Evolutionary conservation across 1,140 invertebrate genomes (phyloP), one percentile per base, ranked within the genome.

Genomic region (Camponotus vicinus): DNA sequence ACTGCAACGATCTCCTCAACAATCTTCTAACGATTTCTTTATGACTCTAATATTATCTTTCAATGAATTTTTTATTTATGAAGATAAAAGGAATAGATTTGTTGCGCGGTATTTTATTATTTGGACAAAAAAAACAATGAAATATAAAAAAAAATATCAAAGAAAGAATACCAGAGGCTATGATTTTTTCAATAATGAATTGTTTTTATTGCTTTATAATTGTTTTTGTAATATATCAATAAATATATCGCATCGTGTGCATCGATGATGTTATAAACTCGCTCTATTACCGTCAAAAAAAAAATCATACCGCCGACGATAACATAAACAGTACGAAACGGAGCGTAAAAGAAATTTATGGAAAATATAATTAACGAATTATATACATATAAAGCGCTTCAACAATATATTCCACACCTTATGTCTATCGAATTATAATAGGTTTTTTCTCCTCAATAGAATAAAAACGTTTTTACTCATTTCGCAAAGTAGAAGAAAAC

Each of bases 331-430:
- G 9, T 59, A 45, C 18, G 76, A 79, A 76, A 88, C 45, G 45
- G 76, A 27, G 40, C 77, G 85, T 15, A 52, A 59, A 86, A 85
- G 76, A 88, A 89, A 87, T 93, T 91, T 88, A 90, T 89, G 89
- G 86, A 90, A 91, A 91, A 89, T 90, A 89, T 93, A 93, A 93
- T 92, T 90, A 92, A 92, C 86, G 87, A 86, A 79, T 92, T 85
- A 63, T 13, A 13, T 45, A 15, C 86, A 89, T 80, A 91, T 76
- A 61, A 89, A 90, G 73, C 59, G 77, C 79, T 52, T 49, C 75
- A 37, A 18, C 75, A 37, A 18, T 70, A 45, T 27, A 27, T 34
- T 18, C 52, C 61, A 71, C 76, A 69, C 69, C 75, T 83, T 67
- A 66, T 52, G 40, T 67, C 34, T 15, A 75, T 76, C 32, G 15